Conservation (phyloP, 2,888 invertebrate species). For the Tethea ocularis region DNA sequence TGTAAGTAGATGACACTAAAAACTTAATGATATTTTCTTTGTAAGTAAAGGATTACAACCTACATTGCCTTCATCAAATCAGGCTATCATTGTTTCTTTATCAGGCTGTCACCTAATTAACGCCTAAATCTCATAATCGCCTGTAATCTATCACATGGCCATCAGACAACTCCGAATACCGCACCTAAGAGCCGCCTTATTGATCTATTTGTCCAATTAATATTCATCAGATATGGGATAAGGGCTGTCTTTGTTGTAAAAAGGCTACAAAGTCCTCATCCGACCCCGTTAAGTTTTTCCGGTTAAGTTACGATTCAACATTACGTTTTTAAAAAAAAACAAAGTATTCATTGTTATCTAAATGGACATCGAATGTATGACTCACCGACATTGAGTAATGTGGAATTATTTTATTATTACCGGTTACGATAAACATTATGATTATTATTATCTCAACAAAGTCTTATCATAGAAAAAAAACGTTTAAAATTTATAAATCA, state of each 20-base stretch:
- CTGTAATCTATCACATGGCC: background rate
- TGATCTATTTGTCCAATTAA: slow-evolving; percentile 7
- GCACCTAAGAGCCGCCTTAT: slow-evolving; percentile 5
- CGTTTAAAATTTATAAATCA: background rate
- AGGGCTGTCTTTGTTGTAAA: background rate
- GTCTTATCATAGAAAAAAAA: background rate
- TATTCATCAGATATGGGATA: background rate
- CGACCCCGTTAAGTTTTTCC: background rate
- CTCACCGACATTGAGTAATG: background rate
- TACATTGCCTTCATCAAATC: background rate
- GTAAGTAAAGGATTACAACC: background rate
- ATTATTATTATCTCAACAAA: background rate
- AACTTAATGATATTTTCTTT: no score
- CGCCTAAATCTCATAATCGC: background rate
- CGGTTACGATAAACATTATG: background rate
- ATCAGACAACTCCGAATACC: slow-evolving; percentile 10
- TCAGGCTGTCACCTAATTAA: background rate
- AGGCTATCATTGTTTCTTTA: background rate
- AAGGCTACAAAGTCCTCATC: background rate
- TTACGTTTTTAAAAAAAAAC: no score
- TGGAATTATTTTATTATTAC: background rate
- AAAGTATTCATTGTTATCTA: background rate
- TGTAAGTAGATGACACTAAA: no score
- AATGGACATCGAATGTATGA: background rate
- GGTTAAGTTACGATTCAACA: no score